Evolutionary conservation across 2,888 invertebrate species (phyloP), one percentile per base, ranked within the genome.

Genomic region (Theristus sp.): DNA sequence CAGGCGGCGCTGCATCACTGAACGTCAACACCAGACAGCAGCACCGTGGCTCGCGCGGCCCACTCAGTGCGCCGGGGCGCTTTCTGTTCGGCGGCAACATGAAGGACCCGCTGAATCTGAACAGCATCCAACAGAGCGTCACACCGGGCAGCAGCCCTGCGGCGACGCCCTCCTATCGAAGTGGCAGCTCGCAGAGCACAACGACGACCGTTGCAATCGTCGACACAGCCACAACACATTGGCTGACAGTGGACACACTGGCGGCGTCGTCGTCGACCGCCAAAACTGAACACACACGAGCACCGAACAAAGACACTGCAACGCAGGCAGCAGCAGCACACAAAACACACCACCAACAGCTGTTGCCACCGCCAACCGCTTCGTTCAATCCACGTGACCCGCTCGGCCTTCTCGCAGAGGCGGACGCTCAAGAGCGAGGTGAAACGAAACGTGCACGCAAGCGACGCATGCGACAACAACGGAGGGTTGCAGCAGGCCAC

Each of bases 21-120:
- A n/a, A n/a, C n/a, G n/a, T n/a, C n/a, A n/a, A n/a, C n/a, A n/a
- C n/a, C n/a, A n/a, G n/a, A n/a, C n/a, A n/a, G n/a, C n/a, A n/a
- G n/a, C n/a, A n/a, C n/a, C n/a, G n/a, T n/a, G n/a, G n/a, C n/a
- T n/a, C n/a, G n/a, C n/a, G n/a, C n/a, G n/a, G n/a, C n/a, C n/a
- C n/a, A n/a, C n/a, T n/a, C 38, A 49, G 13, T 3, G 49, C 89
- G 59, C 91, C 93, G 0, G 89, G 89, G 0, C 90, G 90, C 75
- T 93, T 94, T 76, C 78, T 89, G 2, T 81, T 93, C 1, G 94
- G 93, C 55, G 94, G 93, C 13, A 93, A 89, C 75, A 91, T 91
- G 66, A 85, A 85, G 66, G 94, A 94, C 79, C 94, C 93, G 0
- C 77, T 94, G 56, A 94, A 94, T 78, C 77, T 94, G 63, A 89